Conservation (phyloP, 2,113 vertebrate species). For the Burhinus oedicnemus region DNA sequence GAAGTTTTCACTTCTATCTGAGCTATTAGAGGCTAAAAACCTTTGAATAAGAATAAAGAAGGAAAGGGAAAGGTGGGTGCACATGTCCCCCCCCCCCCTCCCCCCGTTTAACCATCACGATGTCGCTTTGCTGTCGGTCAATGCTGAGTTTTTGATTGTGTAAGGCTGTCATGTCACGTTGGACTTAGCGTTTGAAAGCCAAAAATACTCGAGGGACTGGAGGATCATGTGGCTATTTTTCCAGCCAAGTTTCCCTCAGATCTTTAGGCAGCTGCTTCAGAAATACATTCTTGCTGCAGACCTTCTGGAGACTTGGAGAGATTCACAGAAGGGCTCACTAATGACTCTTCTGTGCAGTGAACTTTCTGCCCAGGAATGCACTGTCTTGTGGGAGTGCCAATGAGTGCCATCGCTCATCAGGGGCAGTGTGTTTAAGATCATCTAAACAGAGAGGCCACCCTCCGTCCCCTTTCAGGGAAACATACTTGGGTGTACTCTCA, state of each 20-base stretch:
- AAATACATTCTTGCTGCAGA: slow-evolving; percentile 45
- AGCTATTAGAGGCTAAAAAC: not conserved
- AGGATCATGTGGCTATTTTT: slow-evolving; percentile 61
- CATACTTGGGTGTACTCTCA: not conserved
- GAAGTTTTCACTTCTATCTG: not conserved
- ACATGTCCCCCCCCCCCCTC: accelerated
- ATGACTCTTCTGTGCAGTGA: slow-evolving; percentile 42
- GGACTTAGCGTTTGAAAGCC: not conserved
- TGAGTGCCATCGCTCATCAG: not conserved
- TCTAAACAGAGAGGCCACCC: not conserved
- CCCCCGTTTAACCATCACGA: not conserved
- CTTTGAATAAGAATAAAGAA: not conserved
- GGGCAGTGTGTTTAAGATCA: not conserved
- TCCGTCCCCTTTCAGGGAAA: not conserved
- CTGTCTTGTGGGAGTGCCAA: not conserved
- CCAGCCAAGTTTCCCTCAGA: slow-evolving; percentile 60
- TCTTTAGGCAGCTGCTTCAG: slow-evolving; percentile 56
- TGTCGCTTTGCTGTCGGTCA: not conserved
- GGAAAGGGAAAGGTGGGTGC: not conserved
- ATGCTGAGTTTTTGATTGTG: not conserved
- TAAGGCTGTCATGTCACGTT: slow-evolving; percentile 33
- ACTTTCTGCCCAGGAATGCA: slow-evolving; percentile 4
- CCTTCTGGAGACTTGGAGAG: slow-evolving; percentile 30
- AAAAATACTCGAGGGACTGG: not conserved
- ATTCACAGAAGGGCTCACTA: not conserved